Percentiles rank a stretch among this genome's conserved stretches.
Evolutionary conservation across 1,140 invertebrate species (phyloP).

Genomic region (Halictus rubicundus): DNA sequence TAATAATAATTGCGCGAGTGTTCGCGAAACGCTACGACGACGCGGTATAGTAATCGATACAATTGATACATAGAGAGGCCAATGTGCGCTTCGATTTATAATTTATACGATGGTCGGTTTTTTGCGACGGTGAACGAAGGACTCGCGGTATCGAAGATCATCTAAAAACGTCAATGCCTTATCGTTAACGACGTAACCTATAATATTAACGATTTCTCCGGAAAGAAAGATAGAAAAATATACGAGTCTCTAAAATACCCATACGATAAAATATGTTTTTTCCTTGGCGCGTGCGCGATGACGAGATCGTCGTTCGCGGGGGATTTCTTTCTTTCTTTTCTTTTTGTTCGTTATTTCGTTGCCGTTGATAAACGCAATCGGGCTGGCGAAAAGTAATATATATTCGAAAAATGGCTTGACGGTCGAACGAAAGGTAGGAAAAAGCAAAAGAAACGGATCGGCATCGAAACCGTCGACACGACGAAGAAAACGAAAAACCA

Average conservation of each 20-base stretch:
- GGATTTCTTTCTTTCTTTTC: too few species aligned
- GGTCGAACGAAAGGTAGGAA: not conserved
- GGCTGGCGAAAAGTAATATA: conserved; percentile 19
- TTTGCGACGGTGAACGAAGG: not conserved
- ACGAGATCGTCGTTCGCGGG: conserved; percentile 3
- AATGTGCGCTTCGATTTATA: conserved; percentile 50
- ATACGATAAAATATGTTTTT: conserved; percentile 15
- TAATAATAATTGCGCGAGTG: conserved; percentile 10
- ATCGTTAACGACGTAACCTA: conserved; percentile 39
- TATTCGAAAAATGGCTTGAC: too few species aligned
- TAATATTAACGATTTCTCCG: conserved; percentile 20
- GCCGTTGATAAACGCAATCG: conserved; percentile 38
- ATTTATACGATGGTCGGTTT: not conserved
- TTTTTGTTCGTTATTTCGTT: conserved; percentile 30
- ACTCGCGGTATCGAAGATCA: conserved; percentile 21
- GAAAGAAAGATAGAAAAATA: conserved; percentile 65
- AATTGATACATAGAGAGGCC: conserved; percentile 47
- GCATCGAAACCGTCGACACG: not conserved
- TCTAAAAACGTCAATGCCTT: conserved; percentile 35
- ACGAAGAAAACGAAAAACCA: conserved; percentile 3
- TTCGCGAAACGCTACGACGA: conserved; percentile 23
- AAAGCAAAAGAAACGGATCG: not conserved
- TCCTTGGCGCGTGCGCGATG: not conserved
- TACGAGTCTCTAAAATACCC: conserved; percentile 44
- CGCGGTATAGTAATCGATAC: conserved; percentile 26